These are phyloP conservation scores for Callyntrura guangdongensis DNA, from an alignment of 2,888 invertebrate genomes.

Conservation along the genomic window DNA sequence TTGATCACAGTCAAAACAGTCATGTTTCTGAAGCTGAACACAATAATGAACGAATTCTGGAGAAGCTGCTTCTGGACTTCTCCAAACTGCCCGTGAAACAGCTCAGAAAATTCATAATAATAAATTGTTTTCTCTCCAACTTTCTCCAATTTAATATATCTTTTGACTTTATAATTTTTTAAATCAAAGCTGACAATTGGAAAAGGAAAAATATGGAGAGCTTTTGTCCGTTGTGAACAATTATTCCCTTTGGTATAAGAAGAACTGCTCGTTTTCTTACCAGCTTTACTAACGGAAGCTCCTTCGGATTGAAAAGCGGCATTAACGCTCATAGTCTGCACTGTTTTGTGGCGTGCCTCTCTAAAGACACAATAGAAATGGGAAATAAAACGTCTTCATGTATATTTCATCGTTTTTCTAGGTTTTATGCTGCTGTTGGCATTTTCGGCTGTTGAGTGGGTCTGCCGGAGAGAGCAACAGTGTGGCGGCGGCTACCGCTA, in stretches of 20 bases:
- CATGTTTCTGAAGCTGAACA: background rate
- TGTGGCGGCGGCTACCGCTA: background rate
- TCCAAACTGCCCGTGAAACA: no score
- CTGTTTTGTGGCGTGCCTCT: background rate
- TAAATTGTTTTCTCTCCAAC: background rate
- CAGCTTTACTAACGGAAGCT: background rate
- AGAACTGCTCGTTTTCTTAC: background rate
- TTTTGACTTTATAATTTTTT: background rate
- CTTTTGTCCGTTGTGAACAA: no score
- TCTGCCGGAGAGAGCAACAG: constrained; percentile 11
- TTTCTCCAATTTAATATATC: background rate
- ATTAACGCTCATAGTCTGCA: constrained; percentile 13
- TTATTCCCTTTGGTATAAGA: background rate
- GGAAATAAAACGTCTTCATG: constrained; percentile 39
- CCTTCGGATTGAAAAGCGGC: background rate
- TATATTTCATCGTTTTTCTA: constrained; percentile 29
- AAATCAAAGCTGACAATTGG: background rate
- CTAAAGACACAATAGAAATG: background rate
- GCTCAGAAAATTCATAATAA: no score
- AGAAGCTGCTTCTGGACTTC: no score
- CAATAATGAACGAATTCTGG: background rate
- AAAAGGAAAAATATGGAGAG: background rate
- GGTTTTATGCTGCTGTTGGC: background rate
- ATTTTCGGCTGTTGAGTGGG: background rate
- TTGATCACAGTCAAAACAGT: no score